Evolutionary conservation across 2,888 invertebrate species (phyloP).

Genomic region (Baronia brevicornis): DNA sequence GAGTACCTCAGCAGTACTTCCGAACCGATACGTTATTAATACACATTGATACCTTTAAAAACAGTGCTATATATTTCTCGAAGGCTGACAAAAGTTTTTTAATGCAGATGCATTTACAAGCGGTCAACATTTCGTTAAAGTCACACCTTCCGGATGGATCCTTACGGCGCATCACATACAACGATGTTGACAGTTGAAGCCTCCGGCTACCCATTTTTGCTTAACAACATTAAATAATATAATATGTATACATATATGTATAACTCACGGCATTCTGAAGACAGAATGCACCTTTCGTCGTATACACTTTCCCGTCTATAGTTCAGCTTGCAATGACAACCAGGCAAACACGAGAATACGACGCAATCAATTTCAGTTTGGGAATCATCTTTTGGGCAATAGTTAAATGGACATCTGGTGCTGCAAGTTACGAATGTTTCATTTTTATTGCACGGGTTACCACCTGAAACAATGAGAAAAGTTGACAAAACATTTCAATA

Average conservation of each 20-base stretch:
- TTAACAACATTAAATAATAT: too few relatives aligned
- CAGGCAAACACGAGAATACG: conserved; percentile 34
- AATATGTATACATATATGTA: not conserved
- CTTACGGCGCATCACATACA: too few relatives aligned
- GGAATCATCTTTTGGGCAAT: conserved; percentile 33
- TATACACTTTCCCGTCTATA: conserved; percentile 25
- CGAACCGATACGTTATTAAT: too few relatives aligned
- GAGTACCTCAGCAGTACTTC: too few relatives aligned
- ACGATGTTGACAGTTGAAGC: too few relatives aligned
- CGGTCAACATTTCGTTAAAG: too few relatives aligned
- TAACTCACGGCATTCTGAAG: conserved; percentile 37
- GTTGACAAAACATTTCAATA: not conserved
- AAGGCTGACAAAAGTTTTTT: too few relatives aligned
- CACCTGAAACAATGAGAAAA: conserved; percentile 24
- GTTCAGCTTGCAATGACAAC: conserved; percentile 35
- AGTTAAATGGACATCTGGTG: conserved; percentile 28
- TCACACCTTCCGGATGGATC: too few relatives aligned
- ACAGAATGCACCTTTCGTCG: conserved; percentile 30
- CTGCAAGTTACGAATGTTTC: conserved; percentile 32
- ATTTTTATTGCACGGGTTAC: conserved; percentile 34
- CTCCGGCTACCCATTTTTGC: too few relatives aligned
- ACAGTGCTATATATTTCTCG: too few relatives aligned
- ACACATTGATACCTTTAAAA: too few relatives aligned
- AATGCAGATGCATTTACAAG: too few relatives aligned
- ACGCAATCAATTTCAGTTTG: conserved; percentile 27